Evolutionary conservation across 1,140 invertebrate genomes (phyloP).

Genomic region (Halyomorpha halys): DNA sequence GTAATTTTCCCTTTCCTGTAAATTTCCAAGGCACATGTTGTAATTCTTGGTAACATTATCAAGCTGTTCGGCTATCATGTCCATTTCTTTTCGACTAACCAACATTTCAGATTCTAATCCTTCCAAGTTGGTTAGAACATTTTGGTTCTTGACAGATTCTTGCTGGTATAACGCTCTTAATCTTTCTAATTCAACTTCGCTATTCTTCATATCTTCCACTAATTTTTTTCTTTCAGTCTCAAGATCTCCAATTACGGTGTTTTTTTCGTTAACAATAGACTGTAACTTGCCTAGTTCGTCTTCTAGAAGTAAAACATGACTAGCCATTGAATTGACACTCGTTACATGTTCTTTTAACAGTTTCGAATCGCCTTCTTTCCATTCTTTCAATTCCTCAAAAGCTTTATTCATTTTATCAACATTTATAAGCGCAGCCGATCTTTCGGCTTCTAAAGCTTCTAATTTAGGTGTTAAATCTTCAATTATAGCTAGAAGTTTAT

Average conservation of each 20-base stretch:
- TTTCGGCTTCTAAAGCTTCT: neutral
- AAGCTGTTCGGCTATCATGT: constrained; percentile 28
- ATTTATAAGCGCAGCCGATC: neutral
- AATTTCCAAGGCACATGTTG: constrained; percentile 43
- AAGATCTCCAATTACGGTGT: constrained; percentile 19
- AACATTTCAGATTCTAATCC: constrained; percentile 27
- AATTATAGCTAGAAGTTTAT: constrained; percentile 2
- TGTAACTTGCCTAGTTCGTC: constrained; percentile 30
- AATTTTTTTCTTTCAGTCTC: constrained; percentile 26
- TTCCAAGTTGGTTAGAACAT: constrained; percentile 24
- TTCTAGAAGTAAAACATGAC: constrained; percentile 32
- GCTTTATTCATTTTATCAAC: constrained; percentile 1
- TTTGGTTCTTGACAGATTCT: constrained; percentile 25
- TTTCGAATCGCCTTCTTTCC: constrained; percentile 34
- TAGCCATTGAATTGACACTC: constrained; percentile 12
- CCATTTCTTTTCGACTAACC: constrained; percentile 27
- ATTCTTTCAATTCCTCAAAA: constrained; percentile 34
- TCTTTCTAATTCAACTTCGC: constrained; percentile 22
- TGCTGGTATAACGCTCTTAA: constrained; percentile 26
- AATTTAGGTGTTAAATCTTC: constrained; percentile 3
- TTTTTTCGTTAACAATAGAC: constrained; percentile 6
- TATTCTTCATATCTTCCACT: constrained; percentile 12
- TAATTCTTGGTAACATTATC: constrained; percentile 25
- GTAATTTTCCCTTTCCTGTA: constrained; percentile 58
- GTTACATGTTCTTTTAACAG: constrained; percentile 27